Base-by-base conservation (phyloP, 1,140 invertebrate species). In the Saccostrea glomerata region DNA sequence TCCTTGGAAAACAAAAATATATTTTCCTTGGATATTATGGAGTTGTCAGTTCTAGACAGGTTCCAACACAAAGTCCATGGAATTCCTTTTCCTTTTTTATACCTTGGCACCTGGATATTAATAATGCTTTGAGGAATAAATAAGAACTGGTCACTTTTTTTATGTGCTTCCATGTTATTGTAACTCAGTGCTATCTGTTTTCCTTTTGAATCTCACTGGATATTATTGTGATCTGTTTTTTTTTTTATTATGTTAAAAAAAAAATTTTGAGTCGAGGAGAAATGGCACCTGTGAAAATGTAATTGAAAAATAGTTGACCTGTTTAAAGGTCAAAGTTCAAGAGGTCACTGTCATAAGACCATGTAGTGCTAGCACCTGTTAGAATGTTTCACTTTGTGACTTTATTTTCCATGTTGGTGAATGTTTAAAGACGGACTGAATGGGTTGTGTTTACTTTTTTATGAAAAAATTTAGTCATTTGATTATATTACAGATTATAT, bases 341-440 rank as follows among this genome's bases (percentile, higher is more conserved):
- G 47, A 47, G 47, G 47, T 47, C 47, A 47, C 5, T 47, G 47
- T 47, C 5, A 20, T 20, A 63, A 63, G 58, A 63, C 58, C 15
- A 20, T 63, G 58, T 63, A 63, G 58, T 63, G 58, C 58, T 63
- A 63, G 58, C 58, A 63, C 58, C 58, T 63, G 58, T 63, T 63
- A 63, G 17, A 60, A 20, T 63, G 58, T 20, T 63, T 63, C 58
- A 63, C 58, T 20, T 5, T 63, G 58, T 20, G 17, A 20, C n/a
- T 63, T 63, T 63, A 1, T 60, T 20, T 63, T 63, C 17, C 17
- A 17, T 63, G 58, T 17, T 17, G 20, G 58, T 60, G 58, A 63
- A 63, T 63, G 58, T 63, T 63, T n/a, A 2, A 63, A 63, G 58
- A 20, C 15, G n/a, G 58, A 63, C 2, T 63, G 58, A 63, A 63